Base-by-base conservation (phyloP, 92 coral and sea anemone species). In the Metridium senile region DNA sequence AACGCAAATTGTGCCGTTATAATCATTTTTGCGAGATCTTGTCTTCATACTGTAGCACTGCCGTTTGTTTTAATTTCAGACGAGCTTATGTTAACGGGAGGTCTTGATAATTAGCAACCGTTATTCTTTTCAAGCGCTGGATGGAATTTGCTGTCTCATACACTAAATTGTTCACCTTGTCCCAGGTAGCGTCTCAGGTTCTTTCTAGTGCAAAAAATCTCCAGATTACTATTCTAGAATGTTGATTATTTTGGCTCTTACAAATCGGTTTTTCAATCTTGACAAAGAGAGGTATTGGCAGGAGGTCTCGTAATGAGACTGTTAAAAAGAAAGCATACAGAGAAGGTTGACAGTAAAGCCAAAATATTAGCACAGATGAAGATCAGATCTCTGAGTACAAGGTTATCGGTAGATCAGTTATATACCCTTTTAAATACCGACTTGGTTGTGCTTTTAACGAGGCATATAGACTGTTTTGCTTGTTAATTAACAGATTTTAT, bases 31-130 rank as follows among this genome's bases (percentile, higher is more conserved):
- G 30, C 17, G 6, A n/a, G 35, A 33, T 73, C 49, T 26, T 22
- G 32, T 39, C 31, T 58, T 29, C 57, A 71, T 58, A 45, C 46
- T 10, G 63, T 64, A 28, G 23, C 65, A 54, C 26, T 34, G 25
- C 59, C 23, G 58, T 57, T 73, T 73, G 67, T 73, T 73, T 56
- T 7, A n/a, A 63, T 63, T 52, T 53, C 57, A 33, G 56, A 73
- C 78, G 64, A 29, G 64, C 25, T 73, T 73, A 20, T 22, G 54
- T 28, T 8, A 18, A 54, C 78, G 52, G 78, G 78, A 57, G 78
- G 78, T 73, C 78, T 58, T 25, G 68, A 23, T 57, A 58, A 73
- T 73, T 58, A 62, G 45, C 53, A 19, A 11, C 9, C 67, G 32
- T 49, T 58, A n/a, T 57, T 57, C 66, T 33, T 58, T 33, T 18